Conservation (phyloP, 1,140 invertebrate genomes). For the Dendroctonus ponderosae region DNA sequence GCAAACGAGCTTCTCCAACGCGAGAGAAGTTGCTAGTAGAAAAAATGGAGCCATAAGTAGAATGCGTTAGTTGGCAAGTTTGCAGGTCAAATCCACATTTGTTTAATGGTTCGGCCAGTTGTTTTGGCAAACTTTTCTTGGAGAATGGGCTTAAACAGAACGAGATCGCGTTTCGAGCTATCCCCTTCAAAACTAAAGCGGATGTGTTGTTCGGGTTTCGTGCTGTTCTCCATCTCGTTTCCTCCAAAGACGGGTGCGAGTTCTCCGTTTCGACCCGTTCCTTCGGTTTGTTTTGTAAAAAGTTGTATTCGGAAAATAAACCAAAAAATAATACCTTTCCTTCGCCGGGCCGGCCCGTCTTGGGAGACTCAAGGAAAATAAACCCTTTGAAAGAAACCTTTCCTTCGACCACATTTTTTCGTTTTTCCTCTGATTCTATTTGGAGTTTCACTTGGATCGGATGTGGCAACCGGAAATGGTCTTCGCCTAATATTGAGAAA, state of each 20-base stretch:
- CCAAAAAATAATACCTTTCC: slow-evolving; percentile 36
- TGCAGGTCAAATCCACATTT: no score
- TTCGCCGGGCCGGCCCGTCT: slow-evolving; percentile 30
- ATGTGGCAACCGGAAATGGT: no score
- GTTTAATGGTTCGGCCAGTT: no score
- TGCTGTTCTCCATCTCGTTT: slow-evolving; percentile 13
- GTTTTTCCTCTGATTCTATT: neutral
- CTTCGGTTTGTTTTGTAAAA: slow-evolving; percentile 36
- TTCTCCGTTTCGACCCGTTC: slow-evolving; percentile 28
- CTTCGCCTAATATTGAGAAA: no score
- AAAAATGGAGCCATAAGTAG: no score
- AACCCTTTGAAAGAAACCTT: slow-evolving; percentile 32
- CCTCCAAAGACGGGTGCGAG: slow-evolving; percentile 15
- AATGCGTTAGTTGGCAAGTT: no score
- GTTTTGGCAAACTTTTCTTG: neutral
- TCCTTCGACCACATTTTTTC: slow-evolving; percentile 24
- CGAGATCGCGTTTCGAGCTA: slow-evolving; percentile 4
- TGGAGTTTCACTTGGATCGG: no score
- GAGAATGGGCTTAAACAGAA: slow-evolving; percentile 20
- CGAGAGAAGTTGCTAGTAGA: no score
- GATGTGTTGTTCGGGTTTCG: slow-evolving; percentile 13
- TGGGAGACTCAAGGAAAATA: slow-evolving; percentile 30
- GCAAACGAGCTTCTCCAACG: no score
- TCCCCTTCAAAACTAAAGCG: slow-evolving; percentile 31
- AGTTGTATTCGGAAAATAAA: slow-evolving; percentile 34